phyloP scores from a whole-genome alignment of 2,888 invertebrate genomes.

The Choristoneura rosaceana region DNA sequence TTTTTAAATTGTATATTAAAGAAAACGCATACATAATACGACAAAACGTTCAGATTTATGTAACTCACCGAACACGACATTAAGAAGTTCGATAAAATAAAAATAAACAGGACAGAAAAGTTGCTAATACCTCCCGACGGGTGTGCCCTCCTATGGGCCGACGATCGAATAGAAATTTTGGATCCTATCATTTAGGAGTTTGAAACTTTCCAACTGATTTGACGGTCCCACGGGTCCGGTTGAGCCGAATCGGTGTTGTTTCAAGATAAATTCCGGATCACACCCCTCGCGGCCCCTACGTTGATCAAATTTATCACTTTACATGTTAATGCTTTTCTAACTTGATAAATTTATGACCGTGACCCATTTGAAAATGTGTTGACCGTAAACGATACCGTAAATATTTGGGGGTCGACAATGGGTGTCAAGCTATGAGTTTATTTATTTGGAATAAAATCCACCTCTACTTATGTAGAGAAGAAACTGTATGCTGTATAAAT shows the following conservation, averaged over 20 bases:
- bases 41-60: no score
- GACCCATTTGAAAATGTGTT: slow-evolving; percentile 11
- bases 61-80: not conserved
- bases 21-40: no score
- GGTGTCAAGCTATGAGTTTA: not conserved
- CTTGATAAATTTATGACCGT: slow-evolving; percentile 9
- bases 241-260: slow-evolving; percentile 15
- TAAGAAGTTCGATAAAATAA: slow-evolving; percentile 4
- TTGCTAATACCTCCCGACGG: slow-evolving; percentile 16
- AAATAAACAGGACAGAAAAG: not conserved
- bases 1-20: no score
- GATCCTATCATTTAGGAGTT: slow-evolving; percentile 26
- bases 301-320: slow-evolving; percentile 28
- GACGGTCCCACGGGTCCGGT: slow-evolving; percentile 21
- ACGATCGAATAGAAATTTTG: slow-evolving; percentile 31
- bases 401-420: not conserved
- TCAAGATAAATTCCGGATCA: slow-evolving; percentile 13
- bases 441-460: not conserved
- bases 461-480: no score
- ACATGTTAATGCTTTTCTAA: slow-evolving; percentile 28
- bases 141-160: not conserved
- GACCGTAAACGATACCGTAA: slow-evolving; percentile 6
- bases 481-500: no score
- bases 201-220: slow-evolving; percentile 28
- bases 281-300: not conserved